Conservation (phyloP, 2,797 vertebrate species). For the Neosalanx taihuensis region DNA sequence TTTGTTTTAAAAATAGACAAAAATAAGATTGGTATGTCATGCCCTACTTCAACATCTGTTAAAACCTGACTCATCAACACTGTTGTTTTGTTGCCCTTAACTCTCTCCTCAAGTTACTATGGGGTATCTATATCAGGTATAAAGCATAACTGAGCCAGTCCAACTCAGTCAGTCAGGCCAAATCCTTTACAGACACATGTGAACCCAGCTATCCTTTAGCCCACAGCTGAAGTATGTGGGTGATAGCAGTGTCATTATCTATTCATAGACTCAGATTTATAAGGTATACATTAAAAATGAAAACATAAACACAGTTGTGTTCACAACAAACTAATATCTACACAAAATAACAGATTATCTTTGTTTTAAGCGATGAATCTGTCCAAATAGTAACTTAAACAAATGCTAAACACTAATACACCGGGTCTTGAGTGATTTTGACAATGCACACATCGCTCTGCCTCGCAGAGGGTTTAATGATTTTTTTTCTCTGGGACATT, state of each 20-base stretch:
- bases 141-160: not conserved
- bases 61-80: no score
- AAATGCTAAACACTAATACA: not conserved
- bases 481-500: not conserved
- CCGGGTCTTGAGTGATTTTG: not conserved
- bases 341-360: no score
- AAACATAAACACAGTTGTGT: not conserved
- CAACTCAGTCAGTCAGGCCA: not conserved
- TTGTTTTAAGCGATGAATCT: not conserved
- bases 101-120: no score
- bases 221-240: not conserved
- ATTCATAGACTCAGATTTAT: not conserved
- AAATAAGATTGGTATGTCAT: no score
- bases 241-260: not conserved
- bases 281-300: not conserved
- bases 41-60: no score
- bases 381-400: not conserved
- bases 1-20: conserved; percentile 19
- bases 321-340: not conserved
- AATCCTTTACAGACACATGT: not conserved
- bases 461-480: not conserved
- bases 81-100: no score
- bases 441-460: not conserved
- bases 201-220: not conserved
- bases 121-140: no score